Conservation (phyloP, 92 coral and sea anemone genomes). For the Micromussa lordhowensis region DNA sequence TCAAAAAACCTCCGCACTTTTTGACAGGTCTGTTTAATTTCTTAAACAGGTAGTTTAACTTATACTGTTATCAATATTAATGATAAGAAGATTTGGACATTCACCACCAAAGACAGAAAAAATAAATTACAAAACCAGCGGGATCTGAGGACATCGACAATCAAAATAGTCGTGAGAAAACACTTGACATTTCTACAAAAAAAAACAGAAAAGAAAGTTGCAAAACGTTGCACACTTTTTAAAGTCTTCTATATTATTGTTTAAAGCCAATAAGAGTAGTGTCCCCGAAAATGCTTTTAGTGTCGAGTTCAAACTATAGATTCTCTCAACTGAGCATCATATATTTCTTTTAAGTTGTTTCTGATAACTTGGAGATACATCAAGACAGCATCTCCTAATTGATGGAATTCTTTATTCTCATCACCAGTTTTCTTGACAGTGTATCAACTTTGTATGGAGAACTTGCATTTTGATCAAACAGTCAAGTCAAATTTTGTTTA, state of each 20-base stretch:
- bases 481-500: too few species aligned
- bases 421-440: neutral
- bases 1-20: slow-evolving; percentile 20
- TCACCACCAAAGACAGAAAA: slow-evolving; percentile 22
- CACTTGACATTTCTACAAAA: neutral
- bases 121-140: neutral
- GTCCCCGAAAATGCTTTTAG: neutral
- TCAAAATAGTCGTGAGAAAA: neutral
- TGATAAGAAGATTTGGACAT: slow-evolving; percentile 19
- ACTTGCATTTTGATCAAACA: neutral
- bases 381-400: neutral
- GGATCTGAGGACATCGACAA: neutral
- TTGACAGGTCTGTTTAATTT: slow-evolving; percentile 51
- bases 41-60: slow-evolving; percentile 61
- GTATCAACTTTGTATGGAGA: neutral
- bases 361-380: neutral
- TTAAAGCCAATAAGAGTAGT: neutral
- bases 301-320: neutral
- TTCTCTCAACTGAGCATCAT: neutral
- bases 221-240: neutral
- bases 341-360: neutral
- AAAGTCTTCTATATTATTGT: neutral
- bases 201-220: too few species aligned
- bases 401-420: neutral
- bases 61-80: slow-evolving; percentile 49